Base-by-base conservation (phyloP, 2,888 invertebrate species). In the Limulus polyphemus region DNA sequence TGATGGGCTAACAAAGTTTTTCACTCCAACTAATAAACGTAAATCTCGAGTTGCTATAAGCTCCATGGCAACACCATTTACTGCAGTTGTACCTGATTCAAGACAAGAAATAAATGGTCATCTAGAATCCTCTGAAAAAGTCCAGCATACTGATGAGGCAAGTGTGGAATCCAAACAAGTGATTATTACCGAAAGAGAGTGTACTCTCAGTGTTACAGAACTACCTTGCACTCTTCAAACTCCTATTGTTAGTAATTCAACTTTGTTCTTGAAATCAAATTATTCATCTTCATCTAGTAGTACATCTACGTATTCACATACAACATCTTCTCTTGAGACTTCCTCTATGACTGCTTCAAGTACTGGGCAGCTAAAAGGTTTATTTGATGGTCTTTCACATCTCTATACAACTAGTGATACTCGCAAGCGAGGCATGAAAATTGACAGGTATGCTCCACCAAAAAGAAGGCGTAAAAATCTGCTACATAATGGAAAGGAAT, bases 1-100 rank as follows among this genome's bases (percentile, higher is more conserved):
- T 75, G 91, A 91, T 76, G 90, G 90, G 11, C 80, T 92, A 49
- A 86, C 88, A 58, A 87, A 87, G 76, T 86, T 90, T 74, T 92
- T 90, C 75, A 81, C 85, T 63, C 83, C 85, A 65, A 82, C 84
- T 54, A 81, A 81, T 67, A 82, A 81, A 71, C 81, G 83, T 69
- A 80, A 84, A 62, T 76, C 79, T 49, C 62, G 66, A 52, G 66
- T 66, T 48, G 65, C 65, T 50, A 65, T 65, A 50, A 61, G 63
- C 32, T 65, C 65, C 13, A 49, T 63, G 11, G 63, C 60, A 13
- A 59, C 62, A 47, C 57, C 65, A 52, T 57, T 65, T 7, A 62
- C 65, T 11, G 49, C 61, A 16, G 62, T 58, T 55, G 61, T 32
- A 32, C 32, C 32, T 32, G 32, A 32, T 32, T 32, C 32, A 1